These are phyloP conservation scores for Patella vulgata DNA, from an alignment of 1,140 invertebrate species.

Conservation along the genomic window DNA sequence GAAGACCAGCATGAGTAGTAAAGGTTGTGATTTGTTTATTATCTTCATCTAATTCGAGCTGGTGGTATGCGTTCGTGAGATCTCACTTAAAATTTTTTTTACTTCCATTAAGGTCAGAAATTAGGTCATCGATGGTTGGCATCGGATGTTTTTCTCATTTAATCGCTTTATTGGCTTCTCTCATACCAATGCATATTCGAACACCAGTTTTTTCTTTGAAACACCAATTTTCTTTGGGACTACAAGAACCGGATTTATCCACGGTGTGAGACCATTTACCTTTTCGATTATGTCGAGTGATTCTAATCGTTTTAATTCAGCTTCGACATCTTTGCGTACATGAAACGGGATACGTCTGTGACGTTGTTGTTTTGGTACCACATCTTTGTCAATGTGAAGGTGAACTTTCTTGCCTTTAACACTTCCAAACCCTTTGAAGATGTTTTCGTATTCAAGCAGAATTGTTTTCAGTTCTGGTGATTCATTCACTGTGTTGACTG, in stretches of 20 bases:
- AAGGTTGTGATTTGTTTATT: conserved; percentile 36
- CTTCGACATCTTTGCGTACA: conserved; percentile 20
- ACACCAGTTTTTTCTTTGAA: conserved; percentile 32
- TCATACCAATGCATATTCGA: conserved; percentile 41
- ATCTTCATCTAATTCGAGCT: conserved; percentile 31
- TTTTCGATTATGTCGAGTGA: conserved; percentile 39
- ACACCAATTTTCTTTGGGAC: conserved; percentile 31
- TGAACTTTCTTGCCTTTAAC: conserved; percentile 30
- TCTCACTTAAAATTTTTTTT: conserved; percentile 31
- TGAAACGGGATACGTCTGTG: conserved; percentile 29
- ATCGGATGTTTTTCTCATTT: conserved; percentile 26
- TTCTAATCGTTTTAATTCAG: conserved; percentile 18
- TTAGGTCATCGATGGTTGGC: conserved; percentile 37
- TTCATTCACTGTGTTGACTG: neutral
- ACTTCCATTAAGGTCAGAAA: conserved; percentile 28
- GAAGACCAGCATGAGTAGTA: conserved; percentile 28
- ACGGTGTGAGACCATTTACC: conserved; percentile 43
- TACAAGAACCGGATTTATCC: conserved; percentile 40
- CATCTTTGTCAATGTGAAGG: conserved; percentile 31
- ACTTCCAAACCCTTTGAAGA: conserved; percentile 32
- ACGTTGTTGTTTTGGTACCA: conserved; percentile 15
- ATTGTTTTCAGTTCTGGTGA: neutral
- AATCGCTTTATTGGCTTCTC: conserved; percentile 28
- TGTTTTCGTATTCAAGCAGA: conserved; percentile 7
- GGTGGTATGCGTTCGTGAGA: conserved; percentile 36